phyloP scores from a whole-genome alignment of 2,797 vertebrate species.

The Threskiornis aethiopicus region DNA sequence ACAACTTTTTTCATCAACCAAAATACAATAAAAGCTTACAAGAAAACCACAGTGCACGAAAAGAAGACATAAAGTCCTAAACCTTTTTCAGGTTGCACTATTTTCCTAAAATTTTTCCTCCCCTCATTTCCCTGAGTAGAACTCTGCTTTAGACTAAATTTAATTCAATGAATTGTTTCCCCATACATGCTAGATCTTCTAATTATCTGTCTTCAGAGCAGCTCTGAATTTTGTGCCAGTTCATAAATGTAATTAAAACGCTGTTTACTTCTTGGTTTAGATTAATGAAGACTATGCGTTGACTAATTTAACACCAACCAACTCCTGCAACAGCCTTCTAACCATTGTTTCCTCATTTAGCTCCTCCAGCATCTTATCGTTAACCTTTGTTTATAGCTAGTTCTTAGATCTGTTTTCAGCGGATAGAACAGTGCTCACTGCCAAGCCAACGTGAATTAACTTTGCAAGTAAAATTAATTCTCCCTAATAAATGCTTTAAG shows the following conservation, averaged over 20 bases:
- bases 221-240: neutral
- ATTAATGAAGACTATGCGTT: neutral
- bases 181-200: neutral
- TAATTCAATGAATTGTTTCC: neutral
- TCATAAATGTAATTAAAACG: constrained; percentile 30
- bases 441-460: neutral
- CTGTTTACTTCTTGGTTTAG: neutral
- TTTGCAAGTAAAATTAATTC: neutral
- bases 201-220: neutral
- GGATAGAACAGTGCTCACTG: neutral
- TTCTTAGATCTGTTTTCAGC: neutral
- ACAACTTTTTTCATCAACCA: neutral
- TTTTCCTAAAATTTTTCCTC: neutral
- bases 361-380: neutral
- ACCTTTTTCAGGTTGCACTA: neutral
- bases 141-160: neutral
- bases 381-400: constrained; percentile 1
- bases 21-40: neutral
- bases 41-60: neutral
- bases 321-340: neutral
- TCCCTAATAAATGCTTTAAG: neutral
- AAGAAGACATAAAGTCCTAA: neutral
- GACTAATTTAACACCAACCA: neutral
- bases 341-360: neutral
- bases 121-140: neutral